These are phyloP conservation scores for Tachysurus fulvidraco DNA, from an alignment of 2,113 vertebrate species.

Conservation along the genomic window DNA sequence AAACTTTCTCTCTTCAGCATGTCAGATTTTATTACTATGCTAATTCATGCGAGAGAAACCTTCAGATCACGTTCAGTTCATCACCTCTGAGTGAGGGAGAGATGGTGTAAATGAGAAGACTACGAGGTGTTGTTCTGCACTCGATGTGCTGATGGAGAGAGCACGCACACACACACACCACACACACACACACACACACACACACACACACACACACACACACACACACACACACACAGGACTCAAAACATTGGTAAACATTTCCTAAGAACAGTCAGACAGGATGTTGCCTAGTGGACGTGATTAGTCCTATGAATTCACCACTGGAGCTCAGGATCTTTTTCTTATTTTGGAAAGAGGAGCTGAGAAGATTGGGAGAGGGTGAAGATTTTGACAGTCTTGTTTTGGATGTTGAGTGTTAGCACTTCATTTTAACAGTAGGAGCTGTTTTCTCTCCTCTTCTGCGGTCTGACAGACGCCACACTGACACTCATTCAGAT, in stretches of 20 bases:
- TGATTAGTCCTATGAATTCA: neutral
- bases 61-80: slow-evolving; percentile 60
- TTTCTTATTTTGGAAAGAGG: neutral
- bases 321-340: neutral
- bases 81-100: slow-evolving; percentile 61
- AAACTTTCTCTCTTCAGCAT: slow-evolving; percentile 1
- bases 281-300: neutral
- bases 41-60: slow-evolving; percentile 55
- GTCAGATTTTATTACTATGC: slow-evolving; percentile 36
- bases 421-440: slow-evolving; percentile 18
- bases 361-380: neutral
- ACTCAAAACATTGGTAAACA: slow-evolving; percentile 10
- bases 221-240: slow-evolving; percentile 12
- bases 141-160: slow-evolving; percentile 44
- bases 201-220: neutral
- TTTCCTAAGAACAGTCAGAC: neutral
- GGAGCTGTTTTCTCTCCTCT: slow-evolving; percentile 20
- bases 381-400: slow-evolving; percentile 34
- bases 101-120: slow-evolving; percentile 65
- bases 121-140: slow-evolving; percentile 58
- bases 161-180: neutral
- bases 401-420: slow-evolving; percentile 30
- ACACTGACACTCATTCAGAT: neutral
- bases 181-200: slow-evolving; percentile 21
- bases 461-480: neutral